Percentiles rank a stretch among this genome's conserved stretches.
Evolutionary conservation across 2,888 invertebrate genomes (phyloP).

Genomic region (Tetranychus piercei): DNA sequence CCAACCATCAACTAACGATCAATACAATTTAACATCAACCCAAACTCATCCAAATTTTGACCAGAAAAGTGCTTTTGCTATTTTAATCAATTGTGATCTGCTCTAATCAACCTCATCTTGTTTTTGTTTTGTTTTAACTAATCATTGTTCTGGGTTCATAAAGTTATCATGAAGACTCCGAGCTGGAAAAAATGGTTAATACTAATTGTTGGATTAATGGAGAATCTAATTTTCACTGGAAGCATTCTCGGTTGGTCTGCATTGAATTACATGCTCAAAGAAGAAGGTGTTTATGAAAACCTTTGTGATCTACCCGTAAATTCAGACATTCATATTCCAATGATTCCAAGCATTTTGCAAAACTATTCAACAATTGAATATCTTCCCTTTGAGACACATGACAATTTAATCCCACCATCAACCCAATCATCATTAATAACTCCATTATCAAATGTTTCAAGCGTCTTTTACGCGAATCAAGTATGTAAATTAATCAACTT

Average conservation of each 20-base stretch:
- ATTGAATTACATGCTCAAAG: constrained; percentile 26
- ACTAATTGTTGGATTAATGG: constrained; percentile 25
- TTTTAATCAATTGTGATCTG: too few species aligned
- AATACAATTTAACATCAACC: too few species aligned
- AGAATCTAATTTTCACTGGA: constrained; percentile 28
- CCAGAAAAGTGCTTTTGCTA: too few species aligned
- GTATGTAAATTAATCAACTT: neutral
- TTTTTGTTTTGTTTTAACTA: neutral
- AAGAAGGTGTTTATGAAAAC: constrained; percentile 25
- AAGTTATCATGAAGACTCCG: constrained; percentile 10
- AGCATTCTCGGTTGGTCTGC: constrained; percentile 26
- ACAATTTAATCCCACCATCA: neutral
- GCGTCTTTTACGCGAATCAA: neutral
- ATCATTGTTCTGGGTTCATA: neutral
- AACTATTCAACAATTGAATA: constrained; percentile 1
- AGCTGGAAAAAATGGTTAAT: constrained; percentile 23
- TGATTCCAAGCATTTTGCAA: neutral
- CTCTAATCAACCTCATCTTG: neutral
- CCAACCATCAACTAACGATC: too few species aligned
- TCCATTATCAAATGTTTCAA: neutral
- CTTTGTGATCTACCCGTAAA: constrained; percentile 18
- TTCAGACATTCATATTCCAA: neutral
- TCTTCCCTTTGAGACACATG: neutral
- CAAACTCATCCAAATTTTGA: too few species aligned
- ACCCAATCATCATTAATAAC: neutral